phyloP scores from a whole-genome alignment of 2,113 vertebrate species.

The Rhadina sibilatrix region DNA sequence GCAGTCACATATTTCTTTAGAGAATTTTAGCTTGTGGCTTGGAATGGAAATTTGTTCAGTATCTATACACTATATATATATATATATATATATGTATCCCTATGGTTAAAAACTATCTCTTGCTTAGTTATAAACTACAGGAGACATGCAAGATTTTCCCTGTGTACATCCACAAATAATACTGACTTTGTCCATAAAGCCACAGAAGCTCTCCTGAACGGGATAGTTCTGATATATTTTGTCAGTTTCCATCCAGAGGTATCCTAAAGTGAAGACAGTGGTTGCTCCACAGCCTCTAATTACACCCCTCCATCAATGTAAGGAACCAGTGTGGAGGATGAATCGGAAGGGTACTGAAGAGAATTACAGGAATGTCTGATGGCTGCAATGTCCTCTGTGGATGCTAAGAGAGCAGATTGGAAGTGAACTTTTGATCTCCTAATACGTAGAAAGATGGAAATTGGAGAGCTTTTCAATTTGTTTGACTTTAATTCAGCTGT shows the following conservation, averaged over 20 bases:
- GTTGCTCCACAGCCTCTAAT: not conserved
- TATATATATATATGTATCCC: not conserved
- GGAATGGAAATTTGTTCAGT: not conserved
- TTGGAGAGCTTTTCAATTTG: not conserved
- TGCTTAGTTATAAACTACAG: not conserved
- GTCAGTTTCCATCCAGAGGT: not conserved
- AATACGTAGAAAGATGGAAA: not conserved
- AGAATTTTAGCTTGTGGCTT: not conserved
- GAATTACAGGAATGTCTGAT: not conserved
- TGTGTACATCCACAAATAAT: not conserved
- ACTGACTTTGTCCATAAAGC: not conserved
- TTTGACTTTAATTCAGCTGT: not conserved
- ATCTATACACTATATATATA: not conserved
- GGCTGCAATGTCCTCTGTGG: not conserved
- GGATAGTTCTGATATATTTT: not conserved
- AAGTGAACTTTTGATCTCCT: not conserved
- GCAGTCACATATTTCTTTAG: not conserved
- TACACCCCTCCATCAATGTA: not conserved
- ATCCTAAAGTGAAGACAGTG: not conserved
- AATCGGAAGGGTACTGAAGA: fast-evolving
- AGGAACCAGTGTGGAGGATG: not conserved
- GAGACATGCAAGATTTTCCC: not conserved
- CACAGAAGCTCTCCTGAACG: not conserved
- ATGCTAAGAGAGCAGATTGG: not conserved
- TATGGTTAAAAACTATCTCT: not conserved